These are phyloP conservation scores for Oreotrochilus melanogaster DNA, from an alignment of 2,113 vertebrate species.

Conservation along the genomic window DNA sequence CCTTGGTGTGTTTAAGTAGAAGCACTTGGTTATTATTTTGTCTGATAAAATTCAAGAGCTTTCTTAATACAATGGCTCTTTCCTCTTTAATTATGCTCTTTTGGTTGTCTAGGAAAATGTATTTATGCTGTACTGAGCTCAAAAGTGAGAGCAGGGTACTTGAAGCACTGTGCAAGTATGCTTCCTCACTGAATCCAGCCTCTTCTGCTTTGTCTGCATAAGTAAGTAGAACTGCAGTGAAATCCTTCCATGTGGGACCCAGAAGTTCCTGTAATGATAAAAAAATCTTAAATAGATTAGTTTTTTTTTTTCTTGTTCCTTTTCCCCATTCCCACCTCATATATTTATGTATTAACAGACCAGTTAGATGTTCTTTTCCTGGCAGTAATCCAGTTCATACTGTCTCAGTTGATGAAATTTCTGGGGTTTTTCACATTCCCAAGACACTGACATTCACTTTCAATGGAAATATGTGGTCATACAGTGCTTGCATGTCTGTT, in stretches of 20 bases:
- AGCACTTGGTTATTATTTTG: slow-evolving; percentile 79
- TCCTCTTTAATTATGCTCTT: slow-evolving; percentile 59
- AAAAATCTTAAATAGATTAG: slow-evolving; percentile 9
- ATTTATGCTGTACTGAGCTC: slow-evolving; percentile 68
- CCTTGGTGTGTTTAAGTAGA: slow-evolving; percentile 52
- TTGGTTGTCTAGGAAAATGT: slow-evolving; percentile 80
- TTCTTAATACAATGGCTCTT: slow-evolving; percentile 76
- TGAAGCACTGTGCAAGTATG: slow-evolving; percentile 72
- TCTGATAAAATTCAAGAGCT: slow-evolving; percentile 77
- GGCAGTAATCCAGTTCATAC: background rate
- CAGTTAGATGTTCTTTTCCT: background rate
- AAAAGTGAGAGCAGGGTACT: slow-evolving; percentile 73
- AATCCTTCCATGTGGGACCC: slow-evolving; percentile 81
- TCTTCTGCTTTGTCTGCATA: slow-evolving; percentile 81
- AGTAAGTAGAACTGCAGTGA: slow-evolving; percentile 83
- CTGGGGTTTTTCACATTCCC: background rate
- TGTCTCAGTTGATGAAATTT: background rate
- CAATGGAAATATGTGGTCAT: background rate
- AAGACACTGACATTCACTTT: background rate
- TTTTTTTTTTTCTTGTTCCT: slow-evolving; percentile 7
- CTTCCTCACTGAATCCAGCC: slow-evolving; percentile 64
- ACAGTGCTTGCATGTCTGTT: background rate
- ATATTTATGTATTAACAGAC: background rate
- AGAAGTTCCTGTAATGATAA: slow-evolving; percentile 81
- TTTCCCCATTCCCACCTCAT: background rate